phyloP scores from a whole-genome alignment of 2,888 invertebrate genomes.

The Buathra laborator region DNA sequence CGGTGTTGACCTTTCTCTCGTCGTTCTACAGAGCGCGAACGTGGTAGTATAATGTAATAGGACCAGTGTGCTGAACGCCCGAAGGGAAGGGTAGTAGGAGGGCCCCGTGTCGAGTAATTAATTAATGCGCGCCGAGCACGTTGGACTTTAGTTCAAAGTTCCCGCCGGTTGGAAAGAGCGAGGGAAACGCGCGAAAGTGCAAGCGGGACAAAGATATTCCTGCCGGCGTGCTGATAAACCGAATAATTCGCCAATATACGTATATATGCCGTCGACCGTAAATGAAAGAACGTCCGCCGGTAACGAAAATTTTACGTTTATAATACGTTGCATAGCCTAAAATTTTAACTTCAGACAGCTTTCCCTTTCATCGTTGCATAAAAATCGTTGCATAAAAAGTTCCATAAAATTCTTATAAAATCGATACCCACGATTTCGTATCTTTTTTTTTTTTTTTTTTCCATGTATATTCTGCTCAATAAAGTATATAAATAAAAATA shows the following conservation, averaged over 20 bases:
- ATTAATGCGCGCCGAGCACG: slow-evolving; percentile 10
- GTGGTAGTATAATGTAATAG: slow-evolving; percentile 10
- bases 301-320: not conserved
- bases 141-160: slow-evolving; percentile 22
- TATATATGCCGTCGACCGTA: not conserved
- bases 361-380: too few relatives aligned
- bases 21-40: not conserved
- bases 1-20: slow-evolving; percentile 32
- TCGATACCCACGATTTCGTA: too few relatives aligned
- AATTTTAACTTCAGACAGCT: not conserved
- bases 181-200: not conserved
- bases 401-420: too few relatives aligned
- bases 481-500: too few relatives aligned
- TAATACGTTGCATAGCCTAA: not conserved
- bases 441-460: too few relatives aligned
- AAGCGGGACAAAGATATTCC: not conserved
- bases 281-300: not conserved
- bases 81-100: not conserved
- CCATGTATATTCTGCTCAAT: too few relatives aligned
- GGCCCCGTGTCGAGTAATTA: slow-evolving; percentile 8
- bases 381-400: too few relatives aligned
- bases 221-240: slow-evolving; percentile 9
- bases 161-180: not conserved
- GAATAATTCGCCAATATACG: slow-evolving; percentile 10
- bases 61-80: slow-evolving; percentile 5